These are phyloP conservation scores for Cydia fagiglandana DNA, from an alignment of 1,140 invertebrate genomes.

Conservation along the genomic window DNA sequence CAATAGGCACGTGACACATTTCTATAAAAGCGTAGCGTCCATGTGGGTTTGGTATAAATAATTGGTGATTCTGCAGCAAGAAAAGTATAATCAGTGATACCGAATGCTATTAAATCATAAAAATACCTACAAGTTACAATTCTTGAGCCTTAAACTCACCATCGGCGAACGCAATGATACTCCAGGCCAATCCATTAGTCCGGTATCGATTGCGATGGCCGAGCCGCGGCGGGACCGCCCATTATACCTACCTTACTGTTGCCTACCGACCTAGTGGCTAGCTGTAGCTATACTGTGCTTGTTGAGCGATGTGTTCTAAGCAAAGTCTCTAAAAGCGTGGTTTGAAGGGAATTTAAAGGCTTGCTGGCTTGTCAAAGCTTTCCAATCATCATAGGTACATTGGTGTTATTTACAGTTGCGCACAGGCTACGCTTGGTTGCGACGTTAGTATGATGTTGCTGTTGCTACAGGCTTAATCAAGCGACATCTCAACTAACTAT, in stretches of 20 bases:
- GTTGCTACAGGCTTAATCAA: background rate
- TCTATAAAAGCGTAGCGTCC: background rate
- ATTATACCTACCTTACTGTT: conserved; percentile 13
- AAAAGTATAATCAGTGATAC: background rate
- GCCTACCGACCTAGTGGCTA: background rate
- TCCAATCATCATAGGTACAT: background rate
- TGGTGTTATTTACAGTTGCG: background rate
- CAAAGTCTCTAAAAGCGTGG: background rate
- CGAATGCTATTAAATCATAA: background rate
- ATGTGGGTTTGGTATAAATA: background rate
- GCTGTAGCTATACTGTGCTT: conserved; percentile 9
- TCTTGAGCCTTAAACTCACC: background rate
- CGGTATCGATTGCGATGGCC: conserved; percentile 15
- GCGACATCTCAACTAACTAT: background rate
- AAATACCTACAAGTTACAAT: background rate
- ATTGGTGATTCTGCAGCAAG: background rate
- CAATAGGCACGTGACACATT: background rate
- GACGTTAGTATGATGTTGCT: background rate
- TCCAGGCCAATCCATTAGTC: conserved; percentile 13
- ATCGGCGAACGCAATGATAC: background rate
- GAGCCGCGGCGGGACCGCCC: conserved; percentile 4
- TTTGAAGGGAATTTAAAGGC: background rate
- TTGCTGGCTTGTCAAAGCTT: background rate
- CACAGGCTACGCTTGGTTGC: background rate
- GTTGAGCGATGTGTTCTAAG: background rate